Evolutionary conservation across 35 echinoderm and acorn worm genomes (phyloP).

Genomic region (Patiria miniata): DNA sequence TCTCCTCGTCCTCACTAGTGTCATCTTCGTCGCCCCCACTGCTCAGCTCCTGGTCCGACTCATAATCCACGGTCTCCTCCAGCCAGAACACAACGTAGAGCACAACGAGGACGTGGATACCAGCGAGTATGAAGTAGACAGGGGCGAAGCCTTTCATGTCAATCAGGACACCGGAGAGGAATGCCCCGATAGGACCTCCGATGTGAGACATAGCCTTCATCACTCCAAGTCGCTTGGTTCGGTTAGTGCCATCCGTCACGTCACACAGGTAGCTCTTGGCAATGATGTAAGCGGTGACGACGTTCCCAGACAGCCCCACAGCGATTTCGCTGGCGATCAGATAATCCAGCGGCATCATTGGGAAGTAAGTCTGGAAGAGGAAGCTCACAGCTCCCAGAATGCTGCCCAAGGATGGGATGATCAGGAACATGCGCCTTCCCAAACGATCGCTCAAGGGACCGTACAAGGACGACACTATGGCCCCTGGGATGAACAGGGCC

Average conservation of each 20-base stretch:
- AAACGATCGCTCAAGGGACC: slow-evolving; percentile 57
- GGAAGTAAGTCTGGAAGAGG: slow-evolving; percentile 39
- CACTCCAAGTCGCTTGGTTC: slow-evolving; percentile 65
- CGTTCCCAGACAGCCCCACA: slow-evolving; percentile 47
- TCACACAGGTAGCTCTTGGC: slow-evolving; percentile 62
- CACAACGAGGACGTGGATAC: not conserved
- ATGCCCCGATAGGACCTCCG: slow-evolving; percentile 56
- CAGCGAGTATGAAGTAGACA: slow-evolving; percentile 21
- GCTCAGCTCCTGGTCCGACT: not conserved
- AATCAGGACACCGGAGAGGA: slow-evolving; percentile 33
- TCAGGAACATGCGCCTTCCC: slow-evolving; percentile 44
- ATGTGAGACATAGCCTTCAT: slow-evolving; percentile 64
- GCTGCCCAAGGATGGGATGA: slow-evolving; percentile 46
- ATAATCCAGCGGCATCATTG: slow-evolving; percentile 39
- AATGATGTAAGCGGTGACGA: slow-evolving; percentile 51
- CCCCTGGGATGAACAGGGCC: slow-evolving; percentile 39
- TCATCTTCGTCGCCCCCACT: not conserved
- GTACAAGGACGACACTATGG: slow-evolving; percentile 38
- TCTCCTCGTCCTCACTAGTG: not conserved
- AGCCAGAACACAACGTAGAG: not conserved
- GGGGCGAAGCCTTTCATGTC: slow-evolving; percentile 30
- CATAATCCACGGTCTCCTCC: not conserved
- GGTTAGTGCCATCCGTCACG: slow-evolving; percentile 45
- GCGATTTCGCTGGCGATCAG: slow-evolving; percentile 34
- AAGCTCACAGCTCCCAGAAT: slow-evolving; percentile 5